Evolutionary conservation across 2,113 vertebrate genomes (phyloP).

Genomic region (Heterotilapia buettikoferi): DNA sequence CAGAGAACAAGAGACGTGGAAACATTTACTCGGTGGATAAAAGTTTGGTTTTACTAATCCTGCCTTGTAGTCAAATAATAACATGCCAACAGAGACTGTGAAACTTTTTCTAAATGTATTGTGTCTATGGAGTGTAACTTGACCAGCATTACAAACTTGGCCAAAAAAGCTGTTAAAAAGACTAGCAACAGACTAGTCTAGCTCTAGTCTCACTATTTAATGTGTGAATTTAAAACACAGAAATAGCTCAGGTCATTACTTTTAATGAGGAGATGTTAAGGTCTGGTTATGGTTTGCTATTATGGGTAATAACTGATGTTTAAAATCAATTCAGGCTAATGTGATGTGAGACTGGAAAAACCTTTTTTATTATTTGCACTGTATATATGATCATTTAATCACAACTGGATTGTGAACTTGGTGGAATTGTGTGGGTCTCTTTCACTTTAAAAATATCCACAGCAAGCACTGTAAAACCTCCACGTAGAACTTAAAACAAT

Average conservation of each 20-base stretch:
- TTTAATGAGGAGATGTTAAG: not conserved
- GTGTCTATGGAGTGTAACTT: not conserved
- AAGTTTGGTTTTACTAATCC: not conserved
- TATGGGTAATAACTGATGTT: not conserved
- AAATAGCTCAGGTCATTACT: not conserved
- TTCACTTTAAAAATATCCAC: not conserved
- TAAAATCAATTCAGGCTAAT: not conserved
- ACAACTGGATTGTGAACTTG: rapidly evolving
- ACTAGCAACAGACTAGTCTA: not conserved
- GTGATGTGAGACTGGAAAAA: not conserved
- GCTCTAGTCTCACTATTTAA: not conserved
- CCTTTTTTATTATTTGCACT: not conserved
- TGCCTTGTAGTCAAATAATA: not conserved
- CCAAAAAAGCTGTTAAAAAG: not conserved
- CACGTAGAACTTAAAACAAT: not conserved
- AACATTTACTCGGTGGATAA: not conserved
- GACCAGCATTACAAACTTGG: not conserved
- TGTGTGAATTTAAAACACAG: not conserved
- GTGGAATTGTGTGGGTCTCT: not conserved
- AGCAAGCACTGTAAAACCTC: not conserved
- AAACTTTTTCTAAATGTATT: rapidly evolving
- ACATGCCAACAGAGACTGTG: not conserved
- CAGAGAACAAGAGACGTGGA: not conserved
- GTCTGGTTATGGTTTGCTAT: not conserved
- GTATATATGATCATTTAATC: not conserved